Percentiles rank a stretch among this genome's conserved stretches.
These are phyloP conservation scores for Heliconius melpomene DNA, from an alignment of 1,140 invertebrate genomes.

Conservation along the genomic window DNA sequence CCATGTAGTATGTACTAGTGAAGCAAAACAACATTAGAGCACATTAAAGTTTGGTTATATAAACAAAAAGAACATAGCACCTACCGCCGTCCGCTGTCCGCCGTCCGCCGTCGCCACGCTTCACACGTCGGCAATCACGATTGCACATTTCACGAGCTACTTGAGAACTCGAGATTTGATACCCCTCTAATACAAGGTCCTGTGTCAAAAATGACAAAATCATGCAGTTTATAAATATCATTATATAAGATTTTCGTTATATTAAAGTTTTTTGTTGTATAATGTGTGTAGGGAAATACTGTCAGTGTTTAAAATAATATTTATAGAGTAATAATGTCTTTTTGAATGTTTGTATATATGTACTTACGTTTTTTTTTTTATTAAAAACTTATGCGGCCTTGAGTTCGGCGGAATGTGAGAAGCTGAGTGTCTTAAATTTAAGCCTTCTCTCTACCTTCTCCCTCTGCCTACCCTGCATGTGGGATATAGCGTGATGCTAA, in stretches of 20 bases:
- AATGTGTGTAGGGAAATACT: too few species aligned
- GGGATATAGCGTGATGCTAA: too few species aligned
- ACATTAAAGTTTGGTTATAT: conserved; percentile 20
- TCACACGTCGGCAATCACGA: conserved; percentile 31
- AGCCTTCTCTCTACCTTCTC: too few species aligned
- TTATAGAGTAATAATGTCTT: too few species aligned
- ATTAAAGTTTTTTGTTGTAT: too few species aligned
- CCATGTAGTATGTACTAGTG: neutral
- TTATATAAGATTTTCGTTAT: neutral
- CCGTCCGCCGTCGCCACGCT: neutral
- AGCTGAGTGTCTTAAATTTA: too few species aligned
- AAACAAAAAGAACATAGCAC: conserved; percentile 29
- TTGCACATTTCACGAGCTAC: conserved; percentile 18
- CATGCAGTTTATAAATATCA: neutral
- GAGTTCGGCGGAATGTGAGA: too few species aligned
- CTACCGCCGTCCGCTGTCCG: neutral
- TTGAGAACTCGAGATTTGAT: conserved; percentile 21
- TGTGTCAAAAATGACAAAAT: conserved; percentile 23
- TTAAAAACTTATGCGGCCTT: too few species aligned
- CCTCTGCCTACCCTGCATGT: too few species aligned
- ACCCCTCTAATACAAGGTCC: conserved; percentile 19
- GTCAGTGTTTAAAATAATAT: too few species aligned
- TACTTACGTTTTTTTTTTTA: too few species aligned
- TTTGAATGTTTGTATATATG: too few species aligned
- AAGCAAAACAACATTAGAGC: conserved; percentile 9